Base-by-base conservation (phyloP, 2,113 vertebrate species). In the Anolis sagrei region DNA sequence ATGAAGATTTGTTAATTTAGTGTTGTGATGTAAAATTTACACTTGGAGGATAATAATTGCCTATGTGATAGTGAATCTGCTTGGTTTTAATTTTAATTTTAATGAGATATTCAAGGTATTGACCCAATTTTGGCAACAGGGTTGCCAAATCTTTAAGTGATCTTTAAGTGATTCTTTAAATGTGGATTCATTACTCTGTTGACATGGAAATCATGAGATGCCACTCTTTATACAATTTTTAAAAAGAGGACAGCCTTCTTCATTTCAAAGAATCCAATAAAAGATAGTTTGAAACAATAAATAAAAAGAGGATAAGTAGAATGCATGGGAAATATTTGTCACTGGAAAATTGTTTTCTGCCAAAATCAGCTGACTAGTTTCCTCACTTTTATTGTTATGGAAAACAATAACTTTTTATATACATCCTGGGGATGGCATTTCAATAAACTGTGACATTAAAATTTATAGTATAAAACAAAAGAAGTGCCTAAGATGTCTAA, bases 401-500 rank as follows among this genome's bases (percentile, higher is more conserved):
- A 11, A 2, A 74, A 4, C 21, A 54, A 4, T 62, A 16, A 0
- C 10, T 29, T 80, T 76, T 86, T 69, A 81, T 72, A 34, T 83
- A 88, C 14, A 77, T 3, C 19, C 11, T 49, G 21, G 86, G 11
- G 25, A 7, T 5, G 84, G 9, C 0, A 84, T 74, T 84, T 68
- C 80, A 79, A 51, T 82, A 80, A 91, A 76, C 0, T 0, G 1
- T 82, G 16, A 0, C 18, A 36, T 10, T 7, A 90, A 90, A 75
- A 64, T 1, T 36, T 77, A 61, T 66, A 68, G 69, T 84, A 10
- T 14, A 68, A 58, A 72, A 19, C 2, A 44, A 1, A 76, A 0
- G 39, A 76, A 80, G 87, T 29, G 0, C 5, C 3, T 29, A 80
- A 48, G 14, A 49, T 87, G 82, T 84, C 85, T 82, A 83, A 62